Evolutionary conservation across 1,140 invertebrate genomes (phyloP), one percentile per base, ranked within the genome.

Genomic region (Bombus ignitus): DNA sequence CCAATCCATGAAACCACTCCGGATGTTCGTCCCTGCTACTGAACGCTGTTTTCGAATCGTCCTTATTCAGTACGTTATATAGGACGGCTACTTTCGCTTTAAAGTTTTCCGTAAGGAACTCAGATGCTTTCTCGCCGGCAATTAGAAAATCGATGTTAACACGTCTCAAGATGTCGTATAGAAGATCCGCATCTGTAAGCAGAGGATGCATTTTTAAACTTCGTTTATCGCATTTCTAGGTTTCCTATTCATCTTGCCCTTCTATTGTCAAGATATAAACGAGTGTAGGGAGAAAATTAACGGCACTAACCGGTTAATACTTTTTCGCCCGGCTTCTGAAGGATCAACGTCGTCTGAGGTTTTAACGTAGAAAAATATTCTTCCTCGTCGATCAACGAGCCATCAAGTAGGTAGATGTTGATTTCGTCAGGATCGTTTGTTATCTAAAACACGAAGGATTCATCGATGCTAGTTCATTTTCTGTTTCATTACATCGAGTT

Each of bases 1-100:
- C 97, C 77, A 97, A 95, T 81, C 97, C 97, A 94, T 96, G 94
- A 94, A 98, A 98, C 97, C 97, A 98, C 83, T 96, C 96, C 6
- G 96, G 95, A 94, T 98, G 97, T 80, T 97, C 96, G 32, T 93
- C 93, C 85, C 96, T 96, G 6, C 95, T 94, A 89, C 97, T 97
- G 35, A 96, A 92, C 83, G 94, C 88, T 0, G 96, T 96, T 57
- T 95, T 96, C 5, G 96, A 95, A 70, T 96, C 95, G 90, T 96
- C 95, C 32, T 93, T 92, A 87, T 94, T 96, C 88, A 95, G 95
- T 89, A 92, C 95, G 92, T 76, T 96, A 88, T 94, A 92, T 47
- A 95, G 91, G 47, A 93, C 87, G 2, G 92, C 93, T 78, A 97
- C 96, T 89, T 97, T 97, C 74, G 95, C 95, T 91, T 96, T 97